Conservation (phyloP, 2,113 vertebrate species). For the Tringa solitaria region DNA sequence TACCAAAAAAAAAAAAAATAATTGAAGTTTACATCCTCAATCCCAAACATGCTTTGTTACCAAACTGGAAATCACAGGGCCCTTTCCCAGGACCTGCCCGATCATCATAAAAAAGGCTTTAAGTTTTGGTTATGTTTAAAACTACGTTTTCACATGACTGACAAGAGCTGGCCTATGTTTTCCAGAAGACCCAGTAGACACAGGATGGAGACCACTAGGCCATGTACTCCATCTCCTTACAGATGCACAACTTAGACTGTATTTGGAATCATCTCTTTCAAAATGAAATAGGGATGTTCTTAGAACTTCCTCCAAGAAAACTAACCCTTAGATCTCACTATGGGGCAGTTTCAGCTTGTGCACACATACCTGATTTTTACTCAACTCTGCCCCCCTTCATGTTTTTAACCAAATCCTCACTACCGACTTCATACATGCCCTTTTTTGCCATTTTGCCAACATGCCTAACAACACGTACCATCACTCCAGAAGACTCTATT, state of each 20-base stretch:
- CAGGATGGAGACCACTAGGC: neutral
- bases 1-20: neutral
- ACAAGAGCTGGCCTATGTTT: neutral
- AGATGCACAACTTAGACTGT: neutral
- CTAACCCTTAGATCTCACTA: neutral
- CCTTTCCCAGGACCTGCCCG: neutral
- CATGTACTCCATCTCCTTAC: neutral
- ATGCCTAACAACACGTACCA: neutral
- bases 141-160: neutral
- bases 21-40: neutral
- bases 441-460: neutral
- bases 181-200: neutral
- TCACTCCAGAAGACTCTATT: neutral
- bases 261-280: neutral
- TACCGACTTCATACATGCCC: neutral
- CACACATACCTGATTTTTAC: neutral
- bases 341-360: neutral
- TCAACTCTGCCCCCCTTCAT: neutral
- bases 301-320: neutral
- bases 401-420: neutral
- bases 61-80: neutral
- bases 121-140: neutral
- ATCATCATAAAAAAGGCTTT: neutral
- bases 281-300: neutral
- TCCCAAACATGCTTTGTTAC: neutral